Conservation (phyloP, 2,113 vertebrate genomes). For the Nothoprocta perdicaria region DNA sequence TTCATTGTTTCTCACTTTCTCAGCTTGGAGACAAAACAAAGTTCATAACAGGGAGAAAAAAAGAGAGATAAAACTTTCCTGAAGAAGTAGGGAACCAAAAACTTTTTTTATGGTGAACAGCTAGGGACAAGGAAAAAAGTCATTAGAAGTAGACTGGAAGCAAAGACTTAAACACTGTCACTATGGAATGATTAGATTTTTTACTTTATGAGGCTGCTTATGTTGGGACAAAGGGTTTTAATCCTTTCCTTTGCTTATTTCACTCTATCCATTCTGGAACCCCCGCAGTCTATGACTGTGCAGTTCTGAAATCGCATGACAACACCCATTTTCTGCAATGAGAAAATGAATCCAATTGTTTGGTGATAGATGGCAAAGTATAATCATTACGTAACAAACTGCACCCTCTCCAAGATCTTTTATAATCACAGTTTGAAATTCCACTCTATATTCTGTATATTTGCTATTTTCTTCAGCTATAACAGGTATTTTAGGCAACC, state of each 20-base stretch:
- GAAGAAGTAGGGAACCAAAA: not conserved
- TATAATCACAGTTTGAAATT: conserved; percentile 50
- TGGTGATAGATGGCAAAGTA: conserved; percentile 29
- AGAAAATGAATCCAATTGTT: conserved; percentile 60
- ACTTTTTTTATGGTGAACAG: not conserved
- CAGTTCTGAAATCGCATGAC: not conserved
- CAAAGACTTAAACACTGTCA: conserved; percentile 32
- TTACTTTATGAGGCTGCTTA: not conserved
- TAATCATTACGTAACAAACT: conserved; percentile 21
- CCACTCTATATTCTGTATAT: conserved; percentile 51
- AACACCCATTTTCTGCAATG: not conserved
- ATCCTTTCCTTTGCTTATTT: conserved; percentile 20
- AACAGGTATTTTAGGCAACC: conserved; percentile 47
- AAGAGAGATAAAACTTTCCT: not conserved
- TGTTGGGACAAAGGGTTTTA: not conserved
- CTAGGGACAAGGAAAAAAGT: not conserved
- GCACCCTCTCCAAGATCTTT: not conserved
- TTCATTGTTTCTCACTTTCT: not conserved
- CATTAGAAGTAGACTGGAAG: not conserved
- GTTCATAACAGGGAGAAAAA: not conserved
- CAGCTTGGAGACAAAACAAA: not conserved
- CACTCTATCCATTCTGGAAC: not conserved
- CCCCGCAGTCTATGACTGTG: not conserved
- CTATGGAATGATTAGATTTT: not conserved
- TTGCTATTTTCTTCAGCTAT: conserved; percentile 50